These are phyloP conservation scores for Platycheirus albimanus DNA, from an alignment of 2,888 invertebrate genomes.

Conservation along the genomic window DNA sequence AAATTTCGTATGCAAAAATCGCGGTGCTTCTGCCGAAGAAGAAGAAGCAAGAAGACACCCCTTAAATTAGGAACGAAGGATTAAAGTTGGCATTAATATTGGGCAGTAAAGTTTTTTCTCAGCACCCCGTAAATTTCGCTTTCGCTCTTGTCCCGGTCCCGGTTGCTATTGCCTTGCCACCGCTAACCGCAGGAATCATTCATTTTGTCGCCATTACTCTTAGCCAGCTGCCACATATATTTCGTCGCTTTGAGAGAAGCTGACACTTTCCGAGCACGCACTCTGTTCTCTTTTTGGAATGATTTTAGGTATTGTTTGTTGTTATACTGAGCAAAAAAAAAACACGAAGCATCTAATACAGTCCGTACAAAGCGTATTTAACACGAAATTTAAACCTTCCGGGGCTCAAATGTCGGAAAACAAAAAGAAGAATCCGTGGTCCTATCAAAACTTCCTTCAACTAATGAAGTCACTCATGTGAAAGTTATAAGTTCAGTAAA, in stretches of 20 bases:
- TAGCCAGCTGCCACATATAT: slow-evolving; percentile 65
- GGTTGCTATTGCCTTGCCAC: slow-evolving; percentile 15
- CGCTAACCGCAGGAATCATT: slow-evolving; percentile 61
- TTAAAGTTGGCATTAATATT: slow-evolving; percentile 70
- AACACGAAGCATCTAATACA: too few relatives aligned
- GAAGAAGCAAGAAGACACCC: slow-evolving; percentile 52
- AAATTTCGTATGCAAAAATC: slow-evolving; percentile 72
- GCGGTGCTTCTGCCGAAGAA: slow-evolving; percentile 31
- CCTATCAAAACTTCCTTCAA: too few relatives aligned
- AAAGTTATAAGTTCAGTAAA: too few relatives aligned
- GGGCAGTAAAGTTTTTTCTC: slow-evolving; percentile 47
- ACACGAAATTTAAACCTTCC: too few relatives aligned
- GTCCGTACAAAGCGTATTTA: too few relatives aligned
- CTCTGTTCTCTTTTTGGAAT: neutral
- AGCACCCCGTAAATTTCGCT: slow-evolving; percentile 24
- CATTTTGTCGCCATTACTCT: slow-evolving; percentile 71
- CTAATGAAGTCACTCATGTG: too few relatives aligned
- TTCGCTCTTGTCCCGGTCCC: slow-evolving; percentile 3
- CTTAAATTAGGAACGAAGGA: slow-evolving; percentile 73
- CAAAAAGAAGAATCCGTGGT: too few relatives aligned
- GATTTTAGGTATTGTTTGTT: too few relatives aligned
- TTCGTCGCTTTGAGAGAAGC: slow-evolving; percentile 38
- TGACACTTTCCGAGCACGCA: slow-evolving; percentile 26
- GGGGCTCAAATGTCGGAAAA: too few relatives aligned
- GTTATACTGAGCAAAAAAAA: too few relatives aligned